Base-by-base conservation (phyloP, 2,888 invertebrate genomes). In the Hipparchia sbordonii region DNA sequence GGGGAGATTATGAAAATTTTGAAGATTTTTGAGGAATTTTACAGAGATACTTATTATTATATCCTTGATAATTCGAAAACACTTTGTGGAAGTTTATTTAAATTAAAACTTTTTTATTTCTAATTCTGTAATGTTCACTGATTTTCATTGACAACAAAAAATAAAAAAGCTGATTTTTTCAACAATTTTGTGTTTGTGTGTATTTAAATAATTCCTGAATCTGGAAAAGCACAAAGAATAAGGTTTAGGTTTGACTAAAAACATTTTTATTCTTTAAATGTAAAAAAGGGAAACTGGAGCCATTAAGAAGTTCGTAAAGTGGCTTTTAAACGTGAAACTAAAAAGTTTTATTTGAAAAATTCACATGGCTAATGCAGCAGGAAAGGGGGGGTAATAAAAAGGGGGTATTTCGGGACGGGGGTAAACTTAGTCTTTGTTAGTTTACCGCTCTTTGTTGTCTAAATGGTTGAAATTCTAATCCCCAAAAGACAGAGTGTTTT, bases 371-470 rank as follows among this genome's bases (percentile, higher is more conserved):
- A 54, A 23, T 59, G 59, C 13, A 56, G 6, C 9, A 13, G 12
- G 45, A 23, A 23, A 23, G 68, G 59, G 48, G 45, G 56, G 54
- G 33, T 33, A n/a, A 54, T 33, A 23, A 59, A 9, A 56, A 39
- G 60, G 8, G 60, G 8, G 8, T n/a, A 13, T 23, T 23, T 23
- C 9, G 59, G 45, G 33, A 60, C 9, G 59, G 59, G 33, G 12
- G 48, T 54, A 57, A 65, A 71, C 52, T 68, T 73, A 60, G 60
- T 45, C 73, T 74, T 68, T 71, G 71, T 68, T 59, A 59, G 57
- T 67, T 67, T 59, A 71, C 51, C 67, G 57, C 67, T 57, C 60
- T 60, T 67, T 65, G 73, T 68, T 68, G 71, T 63, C 52, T 71
- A 63, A 70, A 70, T 63, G 56, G 70, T 63, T 63, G 23, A 56